These are phyloP conservation scores for Chitala chitala DNA, from an alignment of 2,113 vertebrate genomes.

Conservation along the genomic window DNA sequence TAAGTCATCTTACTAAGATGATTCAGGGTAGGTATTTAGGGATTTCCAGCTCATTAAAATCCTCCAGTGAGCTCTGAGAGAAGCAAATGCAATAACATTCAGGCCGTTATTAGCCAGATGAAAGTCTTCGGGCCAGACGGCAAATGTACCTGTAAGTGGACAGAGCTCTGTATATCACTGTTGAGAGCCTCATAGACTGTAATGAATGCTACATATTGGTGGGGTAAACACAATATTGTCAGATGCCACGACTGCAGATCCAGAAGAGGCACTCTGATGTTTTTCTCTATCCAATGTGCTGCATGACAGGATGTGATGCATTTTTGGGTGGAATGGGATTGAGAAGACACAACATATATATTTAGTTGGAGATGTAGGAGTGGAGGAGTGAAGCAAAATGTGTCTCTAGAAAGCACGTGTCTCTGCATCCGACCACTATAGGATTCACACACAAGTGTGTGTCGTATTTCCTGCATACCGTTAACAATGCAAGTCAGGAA, in stretches of 20 bases:
- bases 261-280: too few relatives aligned
- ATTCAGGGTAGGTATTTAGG: neutral
- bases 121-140: neutral
- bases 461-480: neutral
- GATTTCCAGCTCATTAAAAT: conserved; percentile 7
- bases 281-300: too few relatives aligned
- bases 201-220: neutral
- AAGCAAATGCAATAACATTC: neutral
- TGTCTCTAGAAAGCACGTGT: too few relatives aligned
- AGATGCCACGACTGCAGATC: too few relatives aligned
- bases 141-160: neutral
- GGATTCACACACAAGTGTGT: neutral
- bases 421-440: too few relatives aligned
- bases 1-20: neutral
- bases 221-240: neutral
- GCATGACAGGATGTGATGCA: too few relatives aligned
- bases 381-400: too few relatives aligned
- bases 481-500: neutral
- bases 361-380: too few relatives aligned
- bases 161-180: neutral
- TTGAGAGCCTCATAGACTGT: neutral
- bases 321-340: too few relatives aligned
- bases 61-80: neutral
- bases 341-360: too few relatives aligned
- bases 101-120: neutral